Base-by-base conservation (phyloP, 2,797 vertebrate species). In the Basileuterus tristriatus region DNA sequence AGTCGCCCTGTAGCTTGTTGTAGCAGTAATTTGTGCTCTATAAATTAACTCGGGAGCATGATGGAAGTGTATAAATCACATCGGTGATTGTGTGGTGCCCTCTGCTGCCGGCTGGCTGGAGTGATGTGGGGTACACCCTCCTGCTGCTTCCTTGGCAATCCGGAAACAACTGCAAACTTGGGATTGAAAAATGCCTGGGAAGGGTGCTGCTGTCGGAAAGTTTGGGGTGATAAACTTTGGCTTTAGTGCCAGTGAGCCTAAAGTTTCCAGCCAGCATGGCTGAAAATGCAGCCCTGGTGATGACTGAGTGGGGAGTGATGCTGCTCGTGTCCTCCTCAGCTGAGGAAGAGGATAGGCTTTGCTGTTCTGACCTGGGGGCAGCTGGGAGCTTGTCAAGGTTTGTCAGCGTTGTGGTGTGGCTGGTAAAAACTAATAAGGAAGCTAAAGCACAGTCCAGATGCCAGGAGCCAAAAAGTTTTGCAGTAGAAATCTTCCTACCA, bases 61-160 rank as follows among this genome's bases (percentile, higher is more conserved):
- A 96, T 94, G 85, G 87, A 95, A 92, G 84, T 94, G 24, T 63
- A 89, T 96, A 94, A 94, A 96, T 97, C 94, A 96, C 91, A 96
- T 94, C 41, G 86, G 50, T 90, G 94, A 96, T 94, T 84, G 85
- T 97, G 94, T 97, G 97, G 97, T 97, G 97, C 97, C 97, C 97
- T 98, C 97, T 97, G 96, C 96, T 96, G 97, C 96, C 76, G 91
- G 70, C 39, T 23, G 30, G 80, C 93, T 94, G 94, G 72, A 96
- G 94, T 39, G 89, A n/a, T 90, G 82, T 71, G 75, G 84, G 56
- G 71, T 63, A 8, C 76, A 94, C 81, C 91, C 77, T n/a, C 59
- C 68, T 92, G 90, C 83, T 56, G 56, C 36, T 65, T 37, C 22
- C 30, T 55, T 60, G 24, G 41, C 87, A 86, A 8, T 64, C 53